phyloP scores from a whole-genome alignment of 37 sponge, comb jelly and placozoan genomes.

The Ianthella basta region DNA sequence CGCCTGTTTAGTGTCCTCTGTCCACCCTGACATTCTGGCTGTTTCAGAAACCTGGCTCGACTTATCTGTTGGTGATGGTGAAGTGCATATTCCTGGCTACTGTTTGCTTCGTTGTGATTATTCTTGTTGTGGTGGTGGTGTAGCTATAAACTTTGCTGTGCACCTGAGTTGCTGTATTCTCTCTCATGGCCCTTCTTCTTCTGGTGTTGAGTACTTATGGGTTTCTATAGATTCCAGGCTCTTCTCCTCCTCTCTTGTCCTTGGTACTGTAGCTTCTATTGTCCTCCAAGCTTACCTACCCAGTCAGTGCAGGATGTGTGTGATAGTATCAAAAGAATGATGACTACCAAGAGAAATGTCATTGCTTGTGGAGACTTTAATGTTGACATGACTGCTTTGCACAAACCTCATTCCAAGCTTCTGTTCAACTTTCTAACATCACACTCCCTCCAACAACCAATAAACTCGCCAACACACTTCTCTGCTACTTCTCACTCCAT shows the following conservation, averaged over 20 bases:
- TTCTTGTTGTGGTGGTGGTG: background rate
- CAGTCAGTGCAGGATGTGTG: background rate
- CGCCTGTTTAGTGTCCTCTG: background rate
- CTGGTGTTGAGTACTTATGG: background rate
- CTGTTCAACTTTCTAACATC: background rate
- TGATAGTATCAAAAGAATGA: no score
- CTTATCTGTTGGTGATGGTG: background rate
- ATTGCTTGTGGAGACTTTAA: background rate
- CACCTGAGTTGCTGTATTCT: no score
- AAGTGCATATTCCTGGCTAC: background rate
- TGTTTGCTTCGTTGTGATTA: conserved; percentile 1
- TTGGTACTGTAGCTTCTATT: background rate
- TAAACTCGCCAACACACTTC: background rate
- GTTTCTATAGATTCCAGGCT: background rate
- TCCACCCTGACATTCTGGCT: background rate
- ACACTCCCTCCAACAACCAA: background rate
- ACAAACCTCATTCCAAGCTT: background rate
- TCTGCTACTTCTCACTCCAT: background rate
- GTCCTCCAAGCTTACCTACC: conserved; percentile 5
- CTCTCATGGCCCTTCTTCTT: background rate
- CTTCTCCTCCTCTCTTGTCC: background rate
- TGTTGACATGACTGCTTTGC: background rate
- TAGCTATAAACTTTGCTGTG: no score
- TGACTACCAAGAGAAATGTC: no score
- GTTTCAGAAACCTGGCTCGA: conserved; percentile 6